Conservation (phyloP, 2,888 invertebrate genomes). For the Helleia helle region DNA sequence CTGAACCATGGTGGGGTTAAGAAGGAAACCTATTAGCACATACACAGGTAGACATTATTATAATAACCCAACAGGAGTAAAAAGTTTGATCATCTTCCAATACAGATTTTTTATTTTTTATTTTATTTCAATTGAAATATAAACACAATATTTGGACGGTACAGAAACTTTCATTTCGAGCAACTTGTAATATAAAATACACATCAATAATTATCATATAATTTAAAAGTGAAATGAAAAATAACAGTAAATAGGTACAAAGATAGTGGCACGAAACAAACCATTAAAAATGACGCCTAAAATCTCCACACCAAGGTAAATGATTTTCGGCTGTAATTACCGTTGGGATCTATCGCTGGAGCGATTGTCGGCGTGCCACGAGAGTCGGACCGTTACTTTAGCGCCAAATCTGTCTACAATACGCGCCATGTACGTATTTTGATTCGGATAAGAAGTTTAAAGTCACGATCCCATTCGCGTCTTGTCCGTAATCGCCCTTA, state of each 20-base stretch:
- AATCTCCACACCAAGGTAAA: conserved; percentile 8
- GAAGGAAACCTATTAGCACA: too few relatives aligned
- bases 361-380: conserved; percentile 39
- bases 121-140: too few relatives aligned
- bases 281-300: not conserved
- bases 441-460: conserved; percentile 64
- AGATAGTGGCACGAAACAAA: not conserved
- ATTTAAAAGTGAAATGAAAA: conserved; percentile 4
- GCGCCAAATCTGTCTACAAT: conserved; percentile 69
- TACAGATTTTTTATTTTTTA: too few relatives aligned
- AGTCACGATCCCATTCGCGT: conserved; percentile 61
- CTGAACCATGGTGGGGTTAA: too few relatives aligned
- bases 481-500: conserved; percentile 59
- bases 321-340: conserved; percentile 33
- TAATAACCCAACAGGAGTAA: too few relatives aligned
- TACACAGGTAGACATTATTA: too few relatives aligned
- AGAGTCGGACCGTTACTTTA: conserved; percentile 37
- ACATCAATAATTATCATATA: not conserved
- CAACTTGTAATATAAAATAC: not conserved
- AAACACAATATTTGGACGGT: too few relatives aligned
- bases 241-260: not conserved
- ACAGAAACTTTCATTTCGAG: too few relatives aligned
- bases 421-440: conserved; percentile 48
- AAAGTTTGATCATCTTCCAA: too few relatives aligned
- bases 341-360: conserved; percentile 52